These are phyloP conservation scores for Drosophila yakuba DNA, from an alignment of 1,140 invertebrate species.

Conservation along the genomic window DNA sequence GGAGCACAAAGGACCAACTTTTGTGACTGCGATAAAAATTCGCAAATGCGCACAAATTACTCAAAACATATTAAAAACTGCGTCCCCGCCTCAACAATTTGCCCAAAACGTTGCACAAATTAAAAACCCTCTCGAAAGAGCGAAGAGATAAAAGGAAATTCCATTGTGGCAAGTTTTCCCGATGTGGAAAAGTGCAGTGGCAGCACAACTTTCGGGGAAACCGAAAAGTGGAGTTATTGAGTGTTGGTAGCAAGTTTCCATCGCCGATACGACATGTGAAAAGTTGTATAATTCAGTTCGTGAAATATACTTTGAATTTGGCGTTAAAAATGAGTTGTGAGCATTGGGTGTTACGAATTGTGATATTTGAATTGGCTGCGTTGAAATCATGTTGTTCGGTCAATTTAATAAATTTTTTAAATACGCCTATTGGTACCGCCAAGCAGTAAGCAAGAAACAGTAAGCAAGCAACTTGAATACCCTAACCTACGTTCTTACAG, in stretches of 20 bases:
- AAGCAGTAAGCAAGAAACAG: too few species aligned
- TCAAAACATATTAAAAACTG: conserved; percentile 75
- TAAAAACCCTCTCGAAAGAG: conserved; percentile 47
- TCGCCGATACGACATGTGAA: conserved; percentile 5
- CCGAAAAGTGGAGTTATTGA: conserved; percentile 11
- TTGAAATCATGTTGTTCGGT: too few species aligned
- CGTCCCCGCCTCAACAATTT: conserved; percentile 30
- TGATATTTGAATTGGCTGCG: too few species aligned
- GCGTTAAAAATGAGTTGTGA: not conserved
- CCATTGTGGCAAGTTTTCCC: conserved; percentile 26
- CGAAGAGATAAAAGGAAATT: conserved; percentile 51
- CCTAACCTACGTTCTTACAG: not conserved
- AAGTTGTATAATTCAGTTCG: conserved; percentile 22
- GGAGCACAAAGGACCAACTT: conserved; percentile 68
- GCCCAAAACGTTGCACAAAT: conserved; percentile 63
- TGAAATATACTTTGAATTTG: not conserved
- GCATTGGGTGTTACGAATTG: not conserved
- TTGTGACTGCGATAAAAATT: conserved; percentile 77
- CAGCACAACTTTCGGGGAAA: conserved; percentile 5
- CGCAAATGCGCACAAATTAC: conserved; percentile 78
- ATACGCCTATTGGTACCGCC: too few species aligned
- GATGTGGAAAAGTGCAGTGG: conserved; percentile 8
- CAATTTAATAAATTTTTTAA: too few species aligned
- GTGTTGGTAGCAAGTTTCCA: not conserved
- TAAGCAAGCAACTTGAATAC: too few species aligned